Conservation (phyloP, 2,113 vertebrate genomes). For the crab-eating macaque (Macaca fascicularis) region DNA sequence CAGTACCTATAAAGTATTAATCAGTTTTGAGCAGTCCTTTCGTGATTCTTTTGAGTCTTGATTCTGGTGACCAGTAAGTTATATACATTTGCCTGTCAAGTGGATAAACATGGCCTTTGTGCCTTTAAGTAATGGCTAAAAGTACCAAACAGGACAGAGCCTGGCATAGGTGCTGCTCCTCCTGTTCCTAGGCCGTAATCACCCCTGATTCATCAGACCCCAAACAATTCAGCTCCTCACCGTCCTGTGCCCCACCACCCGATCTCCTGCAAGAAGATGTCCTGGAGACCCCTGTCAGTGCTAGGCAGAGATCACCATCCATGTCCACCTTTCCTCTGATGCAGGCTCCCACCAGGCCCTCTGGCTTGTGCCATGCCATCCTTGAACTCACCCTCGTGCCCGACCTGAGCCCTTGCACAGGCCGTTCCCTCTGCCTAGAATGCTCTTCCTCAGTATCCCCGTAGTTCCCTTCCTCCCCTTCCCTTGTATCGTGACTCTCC, state of each 20-base stretch:
- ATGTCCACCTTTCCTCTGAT: neutral
- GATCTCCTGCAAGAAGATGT: neutral
- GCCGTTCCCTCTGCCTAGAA: neutral
- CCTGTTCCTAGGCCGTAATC: accelerated
- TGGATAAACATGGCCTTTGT: accelerated
- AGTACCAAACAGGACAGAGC: neutral
- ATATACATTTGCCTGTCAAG: neutral
- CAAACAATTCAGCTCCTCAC: no score
- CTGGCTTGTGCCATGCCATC: neutral
- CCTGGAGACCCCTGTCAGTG: accelerated
- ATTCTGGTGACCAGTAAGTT: accelerated
- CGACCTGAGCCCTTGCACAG: neutral
- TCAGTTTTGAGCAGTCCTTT: neutral
- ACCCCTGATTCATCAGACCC: neutral
- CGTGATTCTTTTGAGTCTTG: neutral
- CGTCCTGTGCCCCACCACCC: neutral
- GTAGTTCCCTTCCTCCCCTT: neutral
- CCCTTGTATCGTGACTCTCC: neutral
- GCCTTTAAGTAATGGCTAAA: neutral
- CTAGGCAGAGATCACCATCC: accelerated
- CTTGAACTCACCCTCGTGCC: no score
- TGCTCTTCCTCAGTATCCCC: neutral
- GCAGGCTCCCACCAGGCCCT: neutral
- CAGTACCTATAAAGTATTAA: no score
- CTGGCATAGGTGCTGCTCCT: accelerated